Base-by-base conservation (phyloP, 2,797 vertebrate species). In the Coccyzus lansbergi region DNA sequence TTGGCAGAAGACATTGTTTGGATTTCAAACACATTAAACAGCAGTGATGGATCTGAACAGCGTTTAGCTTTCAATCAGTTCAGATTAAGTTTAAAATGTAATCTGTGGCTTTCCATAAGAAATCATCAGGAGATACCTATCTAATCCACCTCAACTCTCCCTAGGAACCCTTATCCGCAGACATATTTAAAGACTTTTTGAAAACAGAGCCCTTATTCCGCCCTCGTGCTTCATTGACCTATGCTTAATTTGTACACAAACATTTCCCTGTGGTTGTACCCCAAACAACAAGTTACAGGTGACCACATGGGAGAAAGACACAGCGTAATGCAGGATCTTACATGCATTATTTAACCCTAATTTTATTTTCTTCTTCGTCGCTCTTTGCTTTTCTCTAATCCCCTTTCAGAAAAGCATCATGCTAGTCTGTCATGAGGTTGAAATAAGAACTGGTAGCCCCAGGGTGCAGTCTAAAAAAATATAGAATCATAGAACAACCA, bases 201-300 rank as follows among this genome's bases (percentile, higher is more conserved):
- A 20, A 63, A 83, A 44, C 9, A 56, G 18, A 72, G 19, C 7
- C 40, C 4, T 49, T 34, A 12, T 38, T 64, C 38, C 76, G 28
- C 56, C 51, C 5, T 4, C 29, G 15, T 34, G 19, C 17, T 52
- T 65, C 10, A 4, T 4, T 4, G 10, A 29, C 56, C 17, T 24
- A 4, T 4, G 5, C 6, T 67, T 46, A 25, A 4, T 49, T 60
- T 15, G 15, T 3, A 33, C 0, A 1, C 5, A 68, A 58, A n/a
- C 5, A 19, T 38, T 60, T 46, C 77, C 56, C 33, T 4, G 3
- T 3, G 1, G 10, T 1, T n/a, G 4, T 11, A 15, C 40, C 40
- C 65, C 17, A 56, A 44, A 82, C 4, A 3, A 20, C 80, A 55
- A 55, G 10, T 36, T 67, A 40, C 25, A 38, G 64, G 19, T 25